Base-by-base conservation (phyloP, 2,797 vertebrate species). In the Eulemur mongoz region DNA sequence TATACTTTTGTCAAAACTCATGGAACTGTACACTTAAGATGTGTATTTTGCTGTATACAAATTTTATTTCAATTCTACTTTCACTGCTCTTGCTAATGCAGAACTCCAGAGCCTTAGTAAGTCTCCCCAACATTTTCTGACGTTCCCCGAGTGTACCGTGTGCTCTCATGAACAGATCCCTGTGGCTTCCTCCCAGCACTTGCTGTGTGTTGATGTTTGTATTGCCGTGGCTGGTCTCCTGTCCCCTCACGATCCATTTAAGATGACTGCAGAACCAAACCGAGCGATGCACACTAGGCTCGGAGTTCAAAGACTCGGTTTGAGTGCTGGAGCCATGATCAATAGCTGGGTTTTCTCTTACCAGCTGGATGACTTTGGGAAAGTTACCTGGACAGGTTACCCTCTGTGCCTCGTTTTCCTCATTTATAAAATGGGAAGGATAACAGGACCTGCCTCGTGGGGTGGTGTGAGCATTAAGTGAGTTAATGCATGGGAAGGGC, bases 371-470 rank as follows among this genome's bases (percentile, higher is more conserved):
- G 23, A 75, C 35, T 43, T 78, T 13, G 30, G 83, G n/a, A 27
- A 72, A 70, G 22, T 43, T 38, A 84, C n/a, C 48, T 30, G n/a
- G 57, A 48, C 30, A 75, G 40, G 54, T 43, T 48, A 89, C 45
- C 14, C 69, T 86, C 59, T 57, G 0, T 15, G 13, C 23, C 50
- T 89, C 38, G 0, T n/a, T 89, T 38, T 76, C 10, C 59, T 76
- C 67, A 72, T 50, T 84, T 92, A 20, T 80, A 88, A 96, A 95
- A 89, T 79, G 45, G 32, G 15, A 5, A 84, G 15, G 85, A 57
- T n/a, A 54, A 54, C 32, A 25, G 38, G 73, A 52, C 23, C 23
- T 15, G 18, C 14, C 4, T 70, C 38, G 0, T 8, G 35, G 32
- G 2, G 1, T 6, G 10, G 15, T 45, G 1, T 61, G 40, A 93